These are phyloP conservation scores for Zeugodacus cucurbitae DNA, from an alignment of 1,140 invertebrate species.

Conservation along the genomic window DNA sequence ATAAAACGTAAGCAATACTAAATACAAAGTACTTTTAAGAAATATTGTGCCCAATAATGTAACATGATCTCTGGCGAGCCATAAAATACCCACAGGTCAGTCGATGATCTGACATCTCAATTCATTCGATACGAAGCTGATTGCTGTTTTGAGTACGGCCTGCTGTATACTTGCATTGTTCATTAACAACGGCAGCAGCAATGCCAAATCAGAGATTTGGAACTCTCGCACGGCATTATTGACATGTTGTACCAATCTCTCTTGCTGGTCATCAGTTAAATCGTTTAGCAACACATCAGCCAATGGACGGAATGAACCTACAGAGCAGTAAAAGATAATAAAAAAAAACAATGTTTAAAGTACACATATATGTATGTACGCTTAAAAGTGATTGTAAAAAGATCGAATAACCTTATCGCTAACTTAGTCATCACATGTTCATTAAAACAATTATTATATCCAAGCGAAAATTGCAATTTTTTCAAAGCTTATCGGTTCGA, in stretches of 20 bases:
- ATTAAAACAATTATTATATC: too few species aligned
- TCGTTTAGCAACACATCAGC: conserved; percentile 61
- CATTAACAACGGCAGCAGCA: conserved; percentile 56
- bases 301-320: conserved; percentile 57
- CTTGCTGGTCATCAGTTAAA: conserved; percentile 55
- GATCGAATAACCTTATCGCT: background rate
- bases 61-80: background rate
- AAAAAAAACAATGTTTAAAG: background rate
- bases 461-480: too few species aligned
- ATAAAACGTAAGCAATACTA: background rate
- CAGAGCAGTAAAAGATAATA: background rate
- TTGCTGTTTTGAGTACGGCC: conserved; percentile 55
- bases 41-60: background rate
- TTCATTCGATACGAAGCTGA: conserved; percentile 58
- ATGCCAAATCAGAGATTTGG: conserved; percentile 54
- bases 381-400: background rate
- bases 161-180: conserved; percentile 55
- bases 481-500: too few species aligned
- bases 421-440: too few species aligned
- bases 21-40: background rate
- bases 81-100: conserved; percentile 46
- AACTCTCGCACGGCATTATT: conserved; percentile 53
- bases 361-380: background rate
- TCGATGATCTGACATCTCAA: conserved; percentile 59
- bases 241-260: conserved; percentile 57